Conservation (phyloP, 2,888 invertebrate species). For the Euspilapteryx auroguttella region DNA sequence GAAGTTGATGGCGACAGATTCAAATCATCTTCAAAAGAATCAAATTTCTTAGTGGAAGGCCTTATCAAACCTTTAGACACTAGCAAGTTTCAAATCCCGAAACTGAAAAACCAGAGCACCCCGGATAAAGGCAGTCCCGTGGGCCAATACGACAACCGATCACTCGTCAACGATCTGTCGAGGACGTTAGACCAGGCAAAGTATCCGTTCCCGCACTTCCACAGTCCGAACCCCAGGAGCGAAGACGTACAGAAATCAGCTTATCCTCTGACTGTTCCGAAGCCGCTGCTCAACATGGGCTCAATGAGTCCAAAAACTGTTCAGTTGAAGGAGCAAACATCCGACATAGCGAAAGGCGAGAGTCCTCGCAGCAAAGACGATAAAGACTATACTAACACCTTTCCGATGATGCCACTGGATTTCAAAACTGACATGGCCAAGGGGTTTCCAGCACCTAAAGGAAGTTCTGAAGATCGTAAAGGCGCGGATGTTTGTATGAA, state of each 20-base stretch:
- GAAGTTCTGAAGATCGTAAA: constrained; percentile 41
- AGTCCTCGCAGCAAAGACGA: constrained; percentile 47
- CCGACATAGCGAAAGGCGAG: constrained; percentile 35
- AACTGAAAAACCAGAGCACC: constrained; percentile 61
- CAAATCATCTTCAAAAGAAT: constrained; percentile 64
- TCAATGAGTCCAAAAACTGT: constrained; percentile 44
- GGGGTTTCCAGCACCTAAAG: constrained; percentile 46
- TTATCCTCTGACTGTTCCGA: constrained; percentile 46
- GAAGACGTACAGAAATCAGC: constrained; percentile 40
- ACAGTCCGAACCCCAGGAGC: constrained; percentile 28
- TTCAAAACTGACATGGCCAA: constrained; percentile 50
- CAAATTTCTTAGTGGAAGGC: constrained; percentile 70
- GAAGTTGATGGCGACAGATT: constrained; percentile 67
- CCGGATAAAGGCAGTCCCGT: constrained; percentile 44
- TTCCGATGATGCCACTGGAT: constrained; percentile 41
- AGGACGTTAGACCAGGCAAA: constrained; percentile 42
- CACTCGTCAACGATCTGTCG: constrained; percentile 46
- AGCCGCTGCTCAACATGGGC: constrained; percentile 44
- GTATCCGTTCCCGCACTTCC: constrained; percentile 45
- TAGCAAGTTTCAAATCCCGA: constrained; percentile 87
- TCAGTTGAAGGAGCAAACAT: constrained; percentile 34
- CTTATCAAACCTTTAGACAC: constrained; percentile 77
- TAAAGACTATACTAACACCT: constrained; percentile 27
- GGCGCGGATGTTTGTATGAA: constrained; percentile 51
- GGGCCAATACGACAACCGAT: constrained; percentile 39